phyloP scores from a whole-genome alignment of 2,888 invertebrate genomes.

The Chrysodeixis includens region DNA sequence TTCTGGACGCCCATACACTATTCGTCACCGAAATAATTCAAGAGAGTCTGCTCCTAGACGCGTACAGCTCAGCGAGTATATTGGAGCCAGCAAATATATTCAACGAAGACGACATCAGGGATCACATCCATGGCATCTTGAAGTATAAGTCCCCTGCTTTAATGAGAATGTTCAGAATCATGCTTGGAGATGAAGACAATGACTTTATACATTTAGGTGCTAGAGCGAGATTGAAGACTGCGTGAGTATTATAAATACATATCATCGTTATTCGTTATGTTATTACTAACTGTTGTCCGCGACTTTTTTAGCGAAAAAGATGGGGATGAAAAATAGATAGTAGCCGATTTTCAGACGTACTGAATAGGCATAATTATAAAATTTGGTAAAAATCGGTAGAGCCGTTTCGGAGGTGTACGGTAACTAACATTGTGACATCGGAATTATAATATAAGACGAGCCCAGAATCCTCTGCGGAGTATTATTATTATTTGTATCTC shows the following conservation, averaged over 20 bases:
- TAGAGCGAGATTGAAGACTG: slow-evolving; percentile 65
- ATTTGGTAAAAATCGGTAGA: too few species aligned
- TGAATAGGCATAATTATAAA: too few species aligned
- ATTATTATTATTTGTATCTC: too few species aligned
- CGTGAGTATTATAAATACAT: slow-evolving; percentile 66
- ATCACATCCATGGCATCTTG: slow-evolving; percentile 68
- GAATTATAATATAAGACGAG: too few species aligned
- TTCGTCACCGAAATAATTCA: slow-evolving; percentile 81
- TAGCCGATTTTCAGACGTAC: too few species aligned
- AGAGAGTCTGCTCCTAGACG: slow-evolving; percentile 77
- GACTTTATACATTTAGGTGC: slow-evolving; percentile 74
- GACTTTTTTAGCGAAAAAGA: too few species aligned
- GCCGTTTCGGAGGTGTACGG: too few species aligned
- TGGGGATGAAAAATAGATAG: too few species aligned
- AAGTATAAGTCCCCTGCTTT: slow-evolving; percentile 79
- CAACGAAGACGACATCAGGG: slow-evolving; percentile 68
- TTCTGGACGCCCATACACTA: slow-evolving; percentile 76
- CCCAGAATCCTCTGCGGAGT: too few species aligned
- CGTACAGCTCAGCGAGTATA: slow-evolving; percentile 59
- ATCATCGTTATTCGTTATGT: too few species aligned
- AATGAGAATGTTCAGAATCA: slow-evolving; percentile 71
- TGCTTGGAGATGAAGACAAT: slow-evolving; percentile 63
- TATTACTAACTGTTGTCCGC: too few species aligned
- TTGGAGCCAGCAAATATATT: slow-evolving; percentile 69
- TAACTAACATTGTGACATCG: too few species aligned